phyloP scores from a whole-genome alignment of 1,140 invertebrate genomes.

The Drosophila pseudoobscura region DNA sequence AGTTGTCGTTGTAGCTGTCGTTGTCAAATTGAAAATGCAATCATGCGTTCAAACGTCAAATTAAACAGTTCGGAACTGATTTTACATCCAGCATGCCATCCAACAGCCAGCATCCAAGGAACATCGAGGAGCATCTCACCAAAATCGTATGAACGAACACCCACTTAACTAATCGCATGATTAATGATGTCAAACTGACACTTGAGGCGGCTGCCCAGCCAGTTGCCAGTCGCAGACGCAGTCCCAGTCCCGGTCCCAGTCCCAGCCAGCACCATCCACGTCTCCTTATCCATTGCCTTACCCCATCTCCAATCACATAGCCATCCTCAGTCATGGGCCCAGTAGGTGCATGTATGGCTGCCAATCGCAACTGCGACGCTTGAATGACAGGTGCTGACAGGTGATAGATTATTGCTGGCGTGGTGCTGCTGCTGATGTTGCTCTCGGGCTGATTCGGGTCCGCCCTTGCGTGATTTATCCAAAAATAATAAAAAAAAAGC shows the following conservation, averaged over 20 bases:
- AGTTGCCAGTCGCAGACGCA: conserved; percentile 1
- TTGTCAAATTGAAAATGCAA: conserved; percentile 77
- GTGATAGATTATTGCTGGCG: conserved; percentile 82
- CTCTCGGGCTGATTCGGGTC: not conserved
- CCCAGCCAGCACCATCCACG: not conserved
- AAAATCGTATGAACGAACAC: conserved; percentile 59
- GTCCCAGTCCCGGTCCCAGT: not conserved
- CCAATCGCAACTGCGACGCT: conserved; percentile 80
- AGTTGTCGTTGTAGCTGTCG: conserved; percentile 26
- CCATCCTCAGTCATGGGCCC: conserved; percentile 12
- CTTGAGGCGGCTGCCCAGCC: conserved; percentile 43
- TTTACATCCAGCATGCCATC: conserved; percentile 47
- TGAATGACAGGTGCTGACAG: conserved; percentile 83
- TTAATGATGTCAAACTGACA: conserved; percentile 82
- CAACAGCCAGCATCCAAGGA: not conserved
- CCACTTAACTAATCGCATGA: conserved; percentile 83
- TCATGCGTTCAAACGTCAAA: conserved; percentile 82
- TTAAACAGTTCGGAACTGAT: conserved; percentile 82
- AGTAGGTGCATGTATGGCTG: conserved; percentile 63
- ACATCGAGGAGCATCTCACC: conserved; percentile 1
- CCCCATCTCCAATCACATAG: not conserved
- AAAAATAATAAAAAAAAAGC: conserved; percentile 19
- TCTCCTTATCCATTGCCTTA: not conserved
- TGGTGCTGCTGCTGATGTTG: conserved; percentile 23
- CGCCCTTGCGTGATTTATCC: conserved; percentile 73